These are phyloP conservation scores for Athalia circularis DNA, from an alignment of 2,888 invertebrate species.

Conservation along the genomic window DNA sequence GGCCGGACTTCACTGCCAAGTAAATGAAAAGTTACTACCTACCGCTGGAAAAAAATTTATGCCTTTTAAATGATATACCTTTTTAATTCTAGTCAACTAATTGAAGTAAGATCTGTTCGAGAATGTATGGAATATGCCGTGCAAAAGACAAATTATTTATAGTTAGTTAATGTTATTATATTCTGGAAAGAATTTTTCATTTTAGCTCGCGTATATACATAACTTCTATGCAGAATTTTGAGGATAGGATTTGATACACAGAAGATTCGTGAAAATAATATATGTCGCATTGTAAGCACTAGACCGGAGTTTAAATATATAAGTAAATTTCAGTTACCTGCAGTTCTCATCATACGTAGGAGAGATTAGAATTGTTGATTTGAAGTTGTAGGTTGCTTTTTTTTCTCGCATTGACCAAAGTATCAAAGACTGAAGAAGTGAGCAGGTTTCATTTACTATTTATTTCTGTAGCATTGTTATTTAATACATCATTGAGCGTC, in stretches of 20 bases:
- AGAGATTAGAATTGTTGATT: constrained; percentile 14
- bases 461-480: constrained; percentile 4
- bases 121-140: constrained; percentile 36
- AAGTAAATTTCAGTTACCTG: constrained; percentile 32
- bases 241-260: constrained; percentile 19
- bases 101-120: constrained; percentile 25
- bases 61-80: constrained; percentile 51
- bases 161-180: constrained; percentile 28
- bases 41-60: constrained; percentile 49
- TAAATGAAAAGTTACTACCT: constrained; percentile 71
- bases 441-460: constrained; percentile 31
- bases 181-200: constrained; percentile 1
- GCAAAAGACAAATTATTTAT: constrained; percentile 45
- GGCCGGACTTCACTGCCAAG: constrained; percentile 97
- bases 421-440: constrained; percentile 37
- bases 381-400: not conserved
- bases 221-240: constrained; percentile 31
- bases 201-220: constrained; percentile 18
- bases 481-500: not conserved
- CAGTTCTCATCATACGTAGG: not conserved
- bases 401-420: constrained; percentile 33
- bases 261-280: constrained; percentile 4
- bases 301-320: constrained; percentile 36
- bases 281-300: constrained; percentile 31
- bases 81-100: constrained; percentile 44